Evolutionary conservation across 2,797 vertebrate species (phyloP).

Genomic region (Rhynchotus rufescens): DNA sequence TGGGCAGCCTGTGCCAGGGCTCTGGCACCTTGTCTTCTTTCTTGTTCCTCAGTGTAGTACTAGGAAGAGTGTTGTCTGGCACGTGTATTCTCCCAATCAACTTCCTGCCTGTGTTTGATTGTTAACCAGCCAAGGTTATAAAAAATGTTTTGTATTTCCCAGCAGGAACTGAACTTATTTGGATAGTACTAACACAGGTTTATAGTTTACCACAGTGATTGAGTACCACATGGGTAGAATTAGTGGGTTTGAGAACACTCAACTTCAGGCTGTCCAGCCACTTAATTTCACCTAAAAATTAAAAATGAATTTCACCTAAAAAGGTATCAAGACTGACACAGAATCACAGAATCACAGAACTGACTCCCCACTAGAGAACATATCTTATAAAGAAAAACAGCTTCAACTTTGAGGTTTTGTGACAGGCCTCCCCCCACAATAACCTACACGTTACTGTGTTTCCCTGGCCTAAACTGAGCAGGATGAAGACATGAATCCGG

Average conservation of each 20-base stretch:
- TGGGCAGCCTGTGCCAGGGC: too few relatives aligned
- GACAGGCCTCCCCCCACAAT: not conserved
- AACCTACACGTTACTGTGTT: not conserved
- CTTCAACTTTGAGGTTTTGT: not conserved
- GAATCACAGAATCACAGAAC: too few relatives aligned
- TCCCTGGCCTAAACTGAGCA: not conserved
- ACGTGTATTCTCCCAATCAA: not conserved
- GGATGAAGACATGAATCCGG: not conserved
- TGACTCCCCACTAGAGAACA: not conserved
- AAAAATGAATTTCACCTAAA: not conserved
- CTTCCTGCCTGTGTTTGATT: not conserved
- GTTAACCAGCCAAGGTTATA: not conserved
- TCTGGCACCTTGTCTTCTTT: not conserved
- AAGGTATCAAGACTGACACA: too few relatives aligned
- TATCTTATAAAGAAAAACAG: not conserved
- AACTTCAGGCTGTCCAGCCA: too few relatives aligned
- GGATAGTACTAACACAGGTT: not conserved
- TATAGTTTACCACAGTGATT: not conserved
- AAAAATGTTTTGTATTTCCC: not conserved
- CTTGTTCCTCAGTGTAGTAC: not conserved
- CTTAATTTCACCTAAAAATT: not conserved
- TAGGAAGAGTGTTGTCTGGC: not conserved
- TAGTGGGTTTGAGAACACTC: not conserved
- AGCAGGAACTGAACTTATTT: not conserved
- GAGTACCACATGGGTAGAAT: not conserved